phyloP scores from a whole-genome alignment of 1,140 invertebrate genomes.

The Rhysida immarginata region DNA sequence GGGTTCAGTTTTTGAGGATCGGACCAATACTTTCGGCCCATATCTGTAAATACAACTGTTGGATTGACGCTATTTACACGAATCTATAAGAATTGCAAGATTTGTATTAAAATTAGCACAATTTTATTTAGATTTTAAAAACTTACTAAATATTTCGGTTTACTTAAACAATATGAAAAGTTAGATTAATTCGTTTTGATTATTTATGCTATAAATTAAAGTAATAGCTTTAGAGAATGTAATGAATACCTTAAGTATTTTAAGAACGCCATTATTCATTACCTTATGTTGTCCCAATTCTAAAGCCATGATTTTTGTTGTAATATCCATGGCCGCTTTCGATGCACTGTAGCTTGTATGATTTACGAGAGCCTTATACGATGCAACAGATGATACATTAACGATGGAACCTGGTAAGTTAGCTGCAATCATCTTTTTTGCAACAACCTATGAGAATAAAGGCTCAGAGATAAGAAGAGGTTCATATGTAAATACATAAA shows the following conservation, averaged over 20 bases:
- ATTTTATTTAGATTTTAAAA: background rate
- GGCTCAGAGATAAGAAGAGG: too few species aligned
- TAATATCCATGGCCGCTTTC: slow-evolving; percentile 43
- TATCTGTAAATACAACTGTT: slow-evolving; percentile 75
- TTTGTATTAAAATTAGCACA: background rate
- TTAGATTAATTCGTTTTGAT: too few species aligned
- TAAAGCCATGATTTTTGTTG: slow-evolving; percentile 56
- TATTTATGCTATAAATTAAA: too few species aligned
- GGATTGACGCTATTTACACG: slow-evolving; percentile 80
- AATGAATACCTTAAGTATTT: too few species aligned
- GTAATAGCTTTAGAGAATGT: too few species aligned
- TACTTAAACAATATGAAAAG: background rate
- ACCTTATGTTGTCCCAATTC: slow-evolving; percentile 63
- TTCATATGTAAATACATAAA: too few species aligned
- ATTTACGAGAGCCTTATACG: slow-evolving; percentile 47
- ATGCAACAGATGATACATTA: slow-evolving; percentile 65
- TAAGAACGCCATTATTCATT: too few species aligned
- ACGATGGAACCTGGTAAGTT: slow-evolving; percentile 63
- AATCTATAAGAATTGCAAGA: slow-evolving; percentile 44
- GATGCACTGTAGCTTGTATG: slow-evolving; percentile 56
- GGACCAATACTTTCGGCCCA: slow-evolving; percentile 70
- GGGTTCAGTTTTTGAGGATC: slow-evolving; percentile 51
- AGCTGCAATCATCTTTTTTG: slow-evolving; percentile 53
- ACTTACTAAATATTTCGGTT: too few species aligned
- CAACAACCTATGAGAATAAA: slow-evolving; percentile 41